A percentile compares a stretch with the other conserved stretches of the same genome.
Evolutionary conservation across 1,140 invertebrate species (phyloP).

Genomic region (Aleiodes sp.): DNA sequence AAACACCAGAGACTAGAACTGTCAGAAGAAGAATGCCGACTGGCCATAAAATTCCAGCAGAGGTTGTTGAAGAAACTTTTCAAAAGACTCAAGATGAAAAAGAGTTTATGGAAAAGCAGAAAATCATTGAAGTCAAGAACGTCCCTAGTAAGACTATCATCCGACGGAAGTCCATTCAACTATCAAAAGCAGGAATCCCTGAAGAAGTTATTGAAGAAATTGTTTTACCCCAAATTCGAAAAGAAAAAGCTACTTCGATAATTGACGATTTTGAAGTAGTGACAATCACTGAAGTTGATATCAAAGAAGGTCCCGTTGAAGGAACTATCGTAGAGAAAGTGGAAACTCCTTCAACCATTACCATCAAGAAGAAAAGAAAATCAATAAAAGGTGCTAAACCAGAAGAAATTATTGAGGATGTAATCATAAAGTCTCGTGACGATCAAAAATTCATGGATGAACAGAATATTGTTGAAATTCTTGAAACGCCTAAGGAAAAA

Average conservation of each 20-base stretch:
- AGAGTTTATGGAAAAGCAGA: constrained; percentile 37
- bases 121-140: constrained; percentile 39
- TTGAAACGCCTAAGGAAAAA: too few species aligned
- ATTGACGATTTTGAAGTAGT: too few species aligned
- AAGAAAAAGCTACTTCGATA: too few species aligned
- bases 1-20: constrained; percentile 44
- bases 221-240: too few species aligned
- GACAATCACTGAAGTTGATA: constrained; percentile 36
- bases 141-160: constrained; percentile 37
- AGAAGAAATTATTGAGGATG: too few species aligned
- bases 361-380: too few species aligned
- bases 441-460: too few species aligned
- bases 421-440: too few species aligned
- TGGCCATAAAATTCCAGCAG: constrained; percentile 29
- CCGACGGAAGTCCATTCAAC: constrained; percentile 38
- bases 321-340: constrained; percentile 45
- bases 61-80: constrained; percentile 37
- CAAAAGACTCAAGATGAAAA: constrained; percentile 32
- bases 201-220: constrained; percentile 40
- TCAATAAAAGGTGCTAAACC: too few species aligned
- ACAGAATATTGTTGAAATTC: too few species aligned
- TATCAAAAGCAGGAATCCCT: constrained; percentile 40
- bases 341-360: too few species aligned
- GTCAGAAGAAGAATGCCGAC: constrained; percentile 46
- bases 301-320: constrained; percentile 28